Percentiles rank a stretch among this genome's conserved stretches.
Evolutionary conservation across 2,888 invertebrate species (phyloP).

Genomic region (Cosmopolites sordidus): DNA sequence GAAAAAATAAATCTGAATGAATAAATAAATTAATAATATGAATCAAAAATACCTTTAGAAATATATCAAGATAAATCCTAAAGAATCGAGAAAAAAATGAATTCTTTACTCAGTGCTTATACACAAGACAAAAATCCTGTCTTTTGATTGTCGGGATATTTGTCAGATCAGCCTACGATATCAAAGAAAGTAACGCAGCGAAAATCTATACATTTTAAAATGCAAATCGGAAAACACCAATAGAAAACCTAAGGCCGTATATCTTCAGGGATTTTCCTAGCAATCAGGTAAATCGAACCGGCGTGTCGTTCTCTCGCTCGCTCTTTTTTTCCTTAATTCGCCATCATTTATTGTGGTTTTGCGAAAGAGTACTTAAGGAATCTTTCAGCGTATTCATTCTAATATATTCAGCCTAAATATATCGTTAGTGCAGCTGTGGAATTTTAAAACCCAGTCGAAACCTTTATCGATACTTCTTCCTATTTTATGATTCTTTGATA

Average conservation of each 20-base stretch:
- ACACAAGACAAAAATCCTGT: too few species aligned
- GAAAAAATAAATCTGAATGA: too few species aligned
- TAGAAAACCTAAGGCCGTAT: background rate
- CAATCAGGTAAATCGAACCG: constrained; percentile 9
- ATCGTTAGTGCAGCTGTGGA: background rate
- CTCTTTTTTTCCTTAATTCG: background rate
- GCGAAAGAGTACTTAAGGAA: constrained; percentile 3
- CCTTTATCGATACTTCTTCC: too few species aligned
- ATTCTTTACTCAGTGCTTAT: too few species aligned
- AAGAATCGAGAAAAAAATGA: too few species aligned
- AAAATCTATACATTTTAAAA: background rate
- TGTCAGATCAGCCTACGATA: background rate
- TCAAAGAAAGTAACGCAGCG: background rate
- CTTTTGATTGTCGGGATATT: too few species aligned
- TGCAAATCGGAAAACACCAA: background rate
- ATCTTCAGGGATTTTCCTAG: constrained; percentile 4
- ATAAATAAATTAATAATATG: too few species aligned
- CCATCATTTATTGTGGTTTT: constrained; percentile 6
- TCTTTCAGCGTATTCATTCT: background rate
- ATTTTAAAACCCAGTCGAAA: background rate
- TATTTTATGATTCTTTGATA: too few species aligned
- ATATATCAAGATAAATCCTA: too few species aligned
- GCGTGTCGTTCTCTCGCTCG: background rate
- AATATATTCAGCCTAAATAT: background rate
- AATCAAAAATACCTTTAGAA: too few species aligned